A percentile compares a stretch with the other conserved stretches of the same genome.
Evolutionary conservation across 2,888 invertebrate species (phyloP).

Genomic region (Leptarthrus brevirostris): DNA sequence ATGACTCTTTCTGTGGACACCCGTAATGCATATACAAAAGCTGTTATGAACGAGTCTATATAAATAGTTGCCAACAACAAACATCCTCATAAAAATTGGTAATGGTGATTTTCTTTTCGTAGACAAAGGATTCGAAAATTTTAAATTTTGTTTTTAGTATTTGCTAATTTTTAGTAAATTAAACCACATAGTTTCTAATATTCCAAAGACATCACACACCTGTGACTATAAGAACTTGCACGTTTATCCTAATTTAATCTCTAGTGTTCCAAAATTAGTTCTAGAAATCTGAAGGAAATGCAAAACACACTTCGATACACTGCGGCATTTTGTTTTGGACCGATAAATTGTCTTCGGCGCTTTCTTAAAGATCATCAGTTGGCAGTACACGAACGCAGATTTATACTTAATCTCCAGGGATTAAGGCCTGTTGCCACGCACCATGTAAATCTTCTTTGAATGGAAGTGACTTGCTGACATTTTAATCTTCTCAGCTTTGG

Average conservation of each 20-base stretch:
- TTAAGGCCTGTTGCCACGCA: conserved; percentile 50
- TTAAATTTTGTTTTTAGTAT: too few species aligned
- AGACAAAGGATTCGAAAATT: too few species aligned
- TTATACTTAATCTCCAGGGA: conserved; percentile 51
- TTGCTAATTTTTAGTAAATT: too few species aligned
- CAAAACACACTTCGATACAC: conserved; percentile 6
- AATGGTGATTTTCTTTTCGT: too few species aligned
- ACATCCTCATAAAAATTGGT: too few species aligned
- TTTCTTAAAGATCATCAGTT: conserved; percentile 5
- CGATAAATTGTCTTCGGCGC: conserved; percentile 29
- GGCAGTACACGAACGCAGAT: conserved; percentile 44
- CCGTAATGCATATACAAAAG: too few species aligned
- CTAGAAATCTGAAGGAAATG: conserved; percentile 14
- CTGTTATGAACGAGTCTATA: too few species aligned
- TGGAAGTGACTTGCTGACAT: conserved; percentile 52
- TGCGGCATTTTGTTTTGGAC: conserved; percentile 19
- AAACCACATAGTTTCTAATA: neutral
- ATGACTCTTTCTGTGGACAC: too few species aligned
- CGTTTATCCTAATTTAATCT: neutral
- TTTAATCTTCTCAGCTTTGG: conserved; percentile 48
- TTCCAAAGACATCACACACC: conserved; percentile 15
- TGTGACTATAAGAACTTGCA: neutral
- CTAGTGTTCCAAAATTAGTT: conserved; percentile 12
- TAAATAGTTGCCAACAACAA: too few species aligned
- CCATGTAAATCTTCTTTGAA: conserved; percentile 48